Percentiles rank a stretch among this genome's conserved stretches.
phyloP scores from a whole-genome alignment of 2,888 invertebrate genomes.

The Chesias legatella region DNA sequence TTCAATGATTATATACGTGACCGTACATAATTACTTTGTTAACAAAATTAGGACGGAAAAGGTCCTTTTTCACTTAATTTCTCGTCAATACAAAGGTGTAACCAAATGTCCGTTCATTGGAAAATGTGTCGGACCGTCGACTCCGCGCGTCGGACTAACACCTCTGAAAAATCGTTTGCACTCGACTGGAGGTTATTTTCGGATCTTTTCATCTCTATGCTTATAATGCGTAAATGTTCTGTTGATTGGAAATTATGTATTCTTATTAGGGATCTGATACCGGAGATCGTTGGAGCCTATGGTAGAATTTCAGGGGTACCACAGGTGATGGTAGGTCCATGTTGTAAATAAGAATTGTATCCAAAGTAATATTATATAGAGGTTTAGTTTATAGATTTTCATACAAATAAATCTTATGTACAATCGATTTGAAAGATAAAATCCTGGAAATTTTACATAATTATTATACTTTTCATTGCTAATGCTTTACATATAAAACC shows the following conservation, averaged over 20 bases:
- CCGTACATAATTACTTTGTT: slow-evolving; percentile 54
- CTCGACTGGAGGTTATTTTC: slow-evolving; percentile 73
- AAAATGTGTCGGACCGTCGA: slow-evolving; percentile 77
- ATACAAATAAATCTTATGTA: too few relatives aligned
- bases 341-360: too few relatives aligned
- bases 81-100: slow-evolving; percentile 72
- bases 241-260: slow-evolving; percentile 27
- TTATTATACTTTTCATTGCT: too few relatives aligned
- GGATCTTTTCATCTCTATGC: slow-evolving; percentile 75
- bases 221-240: slow-evolving; percentile 61
- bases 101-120: slow-evolving; percentile 73
- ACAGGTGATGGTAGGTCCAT: too few relatives aligned
- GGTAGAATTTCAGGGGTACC: too few relatives aligned
- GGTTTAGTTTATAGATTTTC: too few relatives aligned
- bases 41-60: slow-evolving; percentile 63
- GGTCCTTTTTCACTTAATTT: slow-evolving; percentile 70
- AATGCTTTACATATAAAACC: too few relatives aligned
- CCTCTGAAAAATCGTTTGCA: slow-evolving; percentile 77
- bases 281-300: too few relatives aligned
- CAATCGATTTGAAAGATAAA: too few relatives aligned
- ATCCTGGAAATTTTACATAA: too few relatives aligned
- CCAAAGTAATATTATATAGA: too few relatives aligned
- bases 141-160: slow-evolving; percentile 71
- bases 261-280: neutral
- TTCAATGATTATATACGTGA: slow-evolving; percentile 43